Conservation (phyloP, 2,888 invertebrate genomes). For the Euplagia quadripunctaria region DNA sequence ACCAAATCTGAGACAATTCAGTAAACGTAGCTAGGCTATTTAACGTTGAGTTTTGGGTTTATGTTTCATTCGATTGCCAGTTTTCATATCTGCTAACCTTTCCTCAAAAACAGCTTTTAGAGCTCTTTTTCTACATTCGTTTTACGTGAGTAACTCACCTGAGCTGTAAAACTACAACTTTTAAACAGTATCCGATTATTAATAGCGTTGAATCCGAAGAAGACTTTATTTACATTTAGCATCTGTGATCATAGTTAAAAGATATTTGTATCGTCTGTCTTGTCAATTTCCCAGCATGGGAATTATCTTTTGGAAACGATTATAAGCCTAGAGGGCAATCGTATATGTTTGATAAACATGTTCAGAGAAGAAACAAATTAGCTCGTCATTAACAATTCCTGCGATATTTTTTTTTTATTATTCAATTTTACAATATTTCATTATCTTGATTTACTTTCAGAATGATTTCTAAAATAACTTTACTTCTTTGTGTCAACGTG, state of each 20-base stretch:
- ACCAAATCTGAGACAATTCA: neutral
- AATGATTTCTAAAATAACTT: neutral
- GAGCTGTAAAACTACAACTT: neutral
- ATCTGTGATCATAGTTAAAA: neutral
- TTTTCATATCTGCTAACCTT: neutral
- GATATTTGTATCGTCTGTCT: neutral
- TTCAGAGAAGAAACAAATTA: too few relatives aligned
- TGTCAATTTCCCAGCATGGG: neutral
- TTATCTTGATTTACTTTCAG: neutral
- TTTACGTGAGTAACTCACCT: neutral
- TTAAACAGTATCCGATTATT: neutral
- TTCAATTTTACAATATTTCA: neutral
- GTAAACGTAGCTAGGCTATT: neutral
- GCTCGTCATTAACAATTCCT: too few relatives aligned
- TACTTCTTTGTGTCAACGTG: neutral
- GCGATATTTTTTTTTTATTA: neutral
- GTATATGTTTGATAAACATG: too few relatives aligned
- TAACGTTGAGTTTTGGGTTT: neutral
- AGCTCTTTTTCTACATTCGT: neutral
- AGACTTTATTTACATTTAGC: neutral
- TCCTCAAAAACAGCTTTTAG: neutral
- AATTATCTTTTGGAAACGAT: neutral
- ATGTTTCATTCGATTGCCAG: neutral
- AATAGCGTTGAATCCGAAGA: neutral
- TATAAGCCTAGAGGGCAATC: neutral